A percentile compares a stretch with the other conserved stretches of the same genome.
Conservation (phyloP, 2,797 vertebrate genomes). For the Remorina albescens region DNA sequence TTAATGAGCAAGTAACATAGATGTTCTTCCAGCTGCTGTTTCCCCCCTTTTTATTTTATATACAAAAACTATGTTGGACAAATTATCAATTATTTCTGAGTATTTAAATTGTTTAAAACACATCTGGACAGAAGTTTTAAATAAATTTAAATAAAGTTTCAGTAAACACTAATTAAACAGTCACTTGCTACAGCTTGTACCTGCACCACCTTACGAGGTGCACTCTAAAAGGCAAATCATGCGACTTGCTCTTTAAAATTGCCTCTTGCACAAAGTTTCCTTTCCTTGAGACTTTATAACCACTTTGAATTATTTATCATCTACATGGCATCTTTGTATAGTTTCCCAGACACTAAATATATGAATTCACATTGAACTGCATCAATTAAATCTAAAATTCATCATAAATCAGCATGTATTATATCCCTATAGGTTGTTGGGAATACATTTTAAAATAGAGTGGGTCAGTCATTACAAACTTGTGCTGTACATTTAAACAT, state of each 20-base stretch:
- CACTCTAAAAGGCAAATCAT: neutral
- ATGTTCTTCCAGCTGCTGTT: no score
- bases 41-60: no score
- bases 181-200: neutral
- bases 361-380: neutral
- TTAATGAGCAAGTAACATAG: no score
- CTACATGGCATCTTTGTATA: neutral
- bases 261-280: neutral
- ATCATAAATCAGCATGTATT: neutral
- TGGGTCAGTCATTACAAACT: neutral
- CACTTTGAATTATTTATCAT: conserved; percentile 4
- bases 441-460: neutral
- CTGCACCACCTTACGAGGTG: neutral
- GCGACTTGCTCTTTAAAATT: neutral
- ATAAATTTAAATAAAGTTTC: no score
- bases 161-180: no score
- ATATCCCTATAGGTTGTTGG: neutral
- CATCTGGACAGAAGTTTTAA: no score
- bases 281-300: neutral
- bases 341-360: neutral
- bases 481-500: neutral
- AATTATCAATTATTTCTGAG: no score
- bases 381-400: neutral
- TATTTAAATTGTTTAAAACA: no score
- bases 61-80: no score